Percentiles rank a stretch among this genome's conserved stretches.
These are phyloP conservation scores for Atherinosoma microstoma DNA, from an alignment of 2,797 vertebrate species.

Conservation along the genomic window DNA sequence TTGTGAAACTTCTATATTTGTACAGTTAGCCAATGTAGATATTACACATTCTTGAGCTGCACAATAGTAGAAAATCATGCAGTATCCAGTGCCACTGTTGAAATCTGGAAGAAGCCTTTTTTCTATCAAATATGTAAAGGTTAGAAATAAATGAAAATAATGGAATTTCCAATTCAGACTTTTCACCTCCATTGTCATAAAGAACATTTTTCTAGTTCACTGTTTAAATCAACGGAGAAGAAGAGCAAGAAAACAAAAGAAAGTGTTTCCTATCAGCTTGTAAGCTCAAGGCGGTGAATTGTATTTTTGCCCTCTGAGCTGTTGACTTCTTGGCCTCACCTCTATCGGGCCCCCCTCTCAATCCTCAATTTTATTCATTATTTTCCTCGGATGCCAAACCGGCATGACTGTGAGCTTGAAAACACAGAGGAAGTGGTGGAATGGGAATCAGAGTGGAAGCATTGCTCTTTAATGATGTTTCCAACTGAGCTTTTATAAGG, in stretches of 20 bases:
- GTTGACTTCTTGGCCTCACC: conserved; percentile 47
- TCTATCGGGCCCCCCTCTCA: background rate
- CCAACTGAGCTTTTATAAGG: conserved; percentile 16
- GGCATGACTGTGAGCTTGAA: conserved; percentile 19
- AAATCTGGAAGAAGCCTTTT: background rate
- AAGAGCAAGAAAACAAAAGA: background rate
- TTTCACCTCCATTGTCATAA: background rate
- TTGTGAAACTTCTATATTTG: background rate
- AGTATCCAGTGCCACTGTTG: no score
- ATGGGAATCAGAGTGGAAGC: background rate
- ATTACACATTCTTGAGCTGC: no score
- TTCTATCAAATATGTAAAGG: background rate
- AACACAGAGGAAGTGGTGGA: conserved; percentile 22
- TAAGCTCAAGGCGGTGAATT: conserved; percentile 49
- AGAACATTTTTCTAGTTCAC: background rate
- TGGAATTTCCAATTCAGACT: background rate
- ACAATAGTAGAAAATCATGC: no score
- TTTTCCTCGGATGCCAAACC: conserved; percentile 18
- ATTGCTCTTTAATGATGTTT: conserved; percentile 49
- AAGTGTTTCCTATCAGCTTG: conserved; percentile 21
- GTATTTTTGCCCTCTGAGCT: conserved; percentile 48
- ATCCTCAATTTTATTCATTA: conserved; percentile 12
- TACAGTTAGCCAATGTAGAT: background rate
- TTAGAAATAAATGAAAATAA: no score
- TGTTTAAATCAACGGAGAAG: background rate